phyloP scores from a whole-genome alignment of 2,113 vertebrate species.

The Indicator maculatus region DNA sequence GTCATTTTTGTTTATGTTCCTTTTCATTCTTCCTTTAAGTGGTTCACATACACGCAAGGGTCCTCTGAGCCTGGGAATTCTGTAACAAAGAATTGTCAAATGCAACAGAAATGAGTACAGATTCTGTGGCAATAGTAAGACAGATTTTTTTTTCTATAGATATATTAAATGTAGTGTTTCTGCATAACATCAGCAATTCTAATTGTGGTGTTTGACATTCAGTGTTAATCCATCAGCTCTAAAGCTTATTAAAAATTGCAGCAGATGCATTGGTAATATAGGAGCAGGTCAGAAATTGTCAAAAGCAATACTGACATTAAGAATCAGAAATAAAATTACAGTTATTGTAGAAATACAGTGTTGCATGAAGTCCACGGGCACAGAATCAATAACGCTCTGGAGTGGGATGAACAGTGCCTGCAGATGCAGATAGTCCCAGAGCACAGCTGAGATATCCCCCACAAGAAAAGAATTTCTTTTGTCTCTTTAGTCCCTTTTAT shows the following conservation, averaged over 20 bases:
- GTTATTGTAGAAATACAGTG: constrained; percentile 44
- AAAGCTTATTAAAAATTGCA: constrained; percentile 72
- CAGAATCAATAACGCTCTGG: constrained; percentile 27
- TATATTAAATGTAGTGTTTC: constrained; percentile 41
- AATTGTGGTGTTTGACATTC: constrained; percentile 67
- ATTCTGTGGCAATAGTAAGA: constrained; percentile 30
- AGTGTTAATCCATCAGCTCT: constrained; percentile 62
- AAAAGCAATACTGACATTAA: constrained; percentile 40
- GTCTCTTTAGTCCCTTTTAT: constrained; percentile 47
- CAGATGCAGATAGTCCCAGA: constrained; percentile 20
- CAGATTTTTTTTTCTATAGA: constrained; percentile 9
- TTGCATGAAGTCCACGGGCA: constrained; percentile 23
- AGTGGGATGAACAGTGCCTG: background rate
- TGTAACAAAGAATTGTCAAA: constrained; percentile 20
- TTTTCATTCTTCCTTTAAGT: constrained; percentile 35
- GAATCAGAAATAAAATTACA: constrained; percentile 42
- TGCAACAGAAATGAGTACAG: constrained; percentile 12
- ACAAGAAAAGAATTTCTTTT: background rate
- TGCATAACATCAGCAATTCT: constrained; percentile 66
- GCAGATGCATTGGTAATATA: background rate
- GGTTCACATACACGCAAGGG: background rate
- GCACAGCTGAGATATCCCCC: background rate
- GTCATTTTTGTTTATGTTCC: constrained; percentile 53
- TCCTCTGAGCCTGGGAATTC: constrained; percentile 6
- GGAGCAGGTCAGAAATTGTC: constrained; percentile 30